Percentiles rank a stretch among this genome's conserved stretches.
Evolutionary conservation across 2,888 invertebrate genomes (phyloP).

Genomic region (Pristionchus maxplancki): DNA sequence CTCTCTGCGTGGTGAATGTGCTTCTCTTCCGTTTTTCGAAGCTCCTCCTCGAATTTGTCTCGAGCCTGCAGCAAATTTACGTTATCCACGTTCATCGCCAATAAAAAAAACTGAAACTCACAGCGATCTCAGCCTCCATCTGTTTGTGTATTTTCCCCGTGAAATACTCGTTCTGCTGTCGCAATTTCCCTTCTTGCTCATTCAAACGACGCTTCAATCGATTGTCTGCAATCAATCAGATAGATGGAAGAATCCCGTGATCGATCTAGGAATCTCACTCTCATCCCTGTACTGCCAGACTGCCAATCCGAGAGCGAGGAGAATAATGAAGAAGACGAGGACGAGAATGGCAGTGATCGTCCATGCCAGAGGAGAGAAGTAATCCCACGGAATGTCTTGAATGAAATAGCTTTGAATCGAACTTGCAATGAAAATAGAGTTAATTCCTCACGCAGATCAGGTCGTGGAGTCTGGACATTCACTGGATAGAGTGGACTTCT

Average conservation of each 20-base stretch:
- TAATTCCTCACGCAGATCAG: neutral
- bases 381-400: slow-evolving; percentile 27
- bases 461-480: neutral
- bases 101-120: neutral
- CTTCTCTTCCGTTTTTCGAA: slow-evolving; percentile 43
- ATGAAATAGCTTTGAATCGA: neutral
- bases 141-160: slow-evolving; percentile 58
- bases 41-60: slow-evolving; percentile 45
- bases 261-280: slow-evolving; percentile 54
- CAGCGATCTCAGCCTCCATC: slow-evolving; percentile 64
- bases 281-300: slow-evolving; percentile 63
- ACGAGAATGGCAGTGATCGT: slow-evolving; percentile 60
- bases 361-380: slow-evolving; percentile 56
- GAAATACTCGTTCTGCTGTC: slow-evolving; percentile 68
- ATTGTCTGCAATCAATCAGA: slow-evolving; percentile 54
- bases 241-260: too few species aligned
- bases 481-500: neutral
- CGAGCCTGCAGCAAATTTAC: neutral
- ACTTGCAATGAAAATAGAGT: neutral
- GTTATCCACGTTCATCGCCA: too few species aligned
- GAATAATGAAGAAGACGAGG: slow-evolving; percentile 55
- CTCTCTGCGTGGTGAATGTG: slow-evolving; percentile 27
- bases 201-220: slow-evolving; percentile 54
- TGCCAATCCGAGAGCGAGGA: slow-evolving; percentile 55
- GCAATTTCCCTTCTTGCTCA: slow-evolving; percentile 58